Evolutionary conservation across 2,797 vertebrate genomes (phyloP), one percentile per base, ranked within the genome.

Genomic region (Falco peregrinus): DNA sequence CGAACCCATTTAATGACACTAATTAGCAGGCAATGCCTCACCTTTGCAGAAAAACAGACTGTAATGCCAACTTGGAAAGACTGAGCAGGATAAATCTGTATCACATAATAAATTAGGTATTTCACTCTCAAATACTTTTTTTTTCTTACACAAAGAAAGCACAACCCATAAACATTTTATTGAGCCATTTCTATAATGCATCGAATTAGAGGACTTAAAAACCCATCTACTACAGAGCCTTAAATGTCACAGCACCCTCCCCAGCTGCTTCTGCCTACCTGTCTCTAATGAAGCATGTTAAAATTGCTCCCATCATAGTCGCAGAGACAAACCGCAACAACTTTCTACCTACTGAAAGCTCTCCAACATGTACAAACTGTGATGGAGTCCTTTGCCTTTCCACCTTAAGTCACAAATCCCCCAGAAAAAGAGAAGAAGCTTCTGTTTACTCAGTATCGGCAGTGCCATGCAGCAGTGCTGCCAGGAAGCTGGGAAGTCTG

Each of bases 11-110:
- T 95, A 94, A 93, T 74, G 43, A 73, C n/a, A 35, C 90, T 84
- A 96, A 95, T 95, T 94, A 94, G 93, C 91, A 96, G 78, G 83
- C 84, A 3, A 79, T 88, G 64, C 83, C 77, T 94, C 67, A 90
- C 88, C 87, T 95, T 95, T 93, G 80, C 71, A 80, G 76, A 91
- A 82, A 82, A 93, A 74, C 43, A 43, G 64, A 93, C 37, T 33
- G 88, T 47, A 82, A 79, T 79, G 67, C 70, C 54, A 91, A 5
- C 59, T 82, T 56, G 45, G 64, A 93, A 91, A 91, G 80, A 88
- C 43, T 45, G 45, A 91, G 67, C 28, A 63, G 22, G 48, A 59
- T 53, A 87, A 93, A 76, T 41, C 65, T 20, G 25, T 51, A 63
- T 35, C 80, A 79, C 51, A 60, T 56, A 82, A 54, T 19, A 85